These are phyloP conservation scores for Eubasilissa splendida DNA, from an alignment of 2,888 invertebrate species.

Conservation along the genomic window DNA sequence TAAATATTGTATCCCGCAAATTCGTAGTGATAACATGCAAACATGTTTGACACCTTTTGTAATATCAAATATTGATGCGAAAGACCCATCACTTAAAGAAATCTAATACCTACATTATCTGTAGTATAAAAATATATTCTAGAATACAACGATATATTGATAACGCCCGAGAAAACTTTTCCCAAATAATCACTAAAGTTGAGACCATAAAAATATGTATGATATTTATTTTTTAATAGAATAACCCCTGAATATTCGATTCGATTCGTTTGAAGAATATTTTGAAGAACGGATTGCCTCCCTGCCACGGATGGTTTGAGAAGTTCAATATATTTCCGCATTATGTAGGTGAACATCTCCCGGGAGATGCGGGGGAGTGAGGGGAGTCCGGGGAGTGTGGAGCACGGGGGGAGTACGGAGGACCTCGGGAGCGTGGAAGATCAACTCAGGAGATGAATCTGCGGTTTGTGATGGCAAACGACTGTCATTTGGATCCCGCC, in stretches of 20 bases:
- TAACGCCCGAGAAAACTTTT: too few relatives aligned
- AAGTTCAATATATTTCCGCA: constrained; percentile 15
- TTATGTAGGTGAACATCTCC: neutral
- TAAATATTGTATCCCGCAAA: too few relatives aligned
- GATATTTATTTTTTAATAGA: neutral
- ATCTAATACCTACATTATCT: too few relatives aligned
- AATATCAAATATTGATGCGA: too few relatives aligned
- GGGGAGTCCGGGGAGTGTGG: neutral
- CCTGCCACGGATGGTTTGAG: constrained; percentile 2
- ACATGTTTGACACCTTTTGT: too few relatives aligned
- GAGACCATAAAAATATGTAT: too few relatives aligned
- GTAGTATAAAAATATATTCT: too few relatives aligned
- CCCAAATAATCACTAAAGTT: too few relatives aligned
- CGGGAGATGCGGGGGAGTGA: neutral
- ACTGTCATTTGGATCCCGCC: constrained; percentile 27
- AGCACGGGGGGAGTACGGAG: neutral
- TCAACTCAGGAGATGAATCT: constrained; percentile 18
- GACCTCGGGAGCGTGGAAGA: neutral
- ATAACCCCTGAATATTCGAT: neutral
- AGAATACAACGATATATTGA: too few relatives aligned
- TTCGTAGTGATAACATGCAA: too few relatives aligned
- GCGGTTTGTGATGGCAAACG: constrained; percentile 29
- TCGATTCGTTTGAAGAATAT: constrained; percentile 34
- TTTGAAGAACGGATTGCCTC: constrained; percentile 20
- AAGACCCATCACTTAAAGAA: too few relatives aligned